Conservation (phyloP, 64 coral and sea anemone genomes). For the Stichodactyla mertensii region DNA sequence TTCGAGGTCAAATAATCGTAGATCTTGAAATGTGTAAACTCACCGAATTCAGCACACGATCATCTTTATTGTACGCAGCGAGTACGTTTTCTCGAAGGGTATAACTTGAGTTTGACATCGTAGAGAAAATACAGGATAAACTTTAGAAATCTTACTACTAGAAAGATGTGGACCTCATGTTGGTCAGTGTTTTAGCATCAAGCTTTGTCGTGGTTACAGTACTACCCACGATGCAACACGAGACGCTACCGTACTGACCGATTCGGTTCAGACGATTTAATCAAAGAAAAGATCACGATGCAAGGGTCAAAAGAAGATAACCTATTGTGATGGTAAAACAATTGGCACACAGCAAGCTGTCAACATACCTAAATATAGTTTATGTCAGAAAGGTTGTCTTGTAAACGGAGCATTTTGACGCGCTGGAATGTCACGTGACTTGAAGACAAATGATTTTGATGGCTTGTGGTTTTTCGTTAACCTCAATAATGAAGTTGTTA, state of each 20-base stretch:
- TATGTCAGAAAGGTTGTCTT: background rate
- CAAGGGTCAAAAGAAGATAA: slow-evolving; percentile 3
- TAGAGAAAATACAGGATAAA: background rate
- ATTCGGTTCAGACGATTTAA: background rate
- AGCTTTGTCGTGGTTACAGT: background rate
- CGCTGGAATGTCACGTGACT: background rate
- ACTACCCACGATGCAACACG: background rate
- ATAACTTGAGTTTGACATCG: slow-evolving; percentile 12
- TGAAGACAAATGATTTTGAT: background rate
- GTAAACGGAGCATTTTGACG: background rate
- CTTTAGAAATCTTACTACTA: background rate
- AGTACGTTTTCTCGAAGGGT: background rate
- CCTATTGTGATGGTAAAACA: background rate
- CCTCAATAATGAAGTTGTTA: background rate
- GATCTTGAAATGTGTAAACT: background rate
- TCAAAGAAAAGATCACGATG: background rate
- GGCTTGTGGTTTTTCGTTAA: no score
- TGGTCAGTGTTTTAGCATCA: background rate
- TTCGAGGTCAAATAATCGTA: background rate
- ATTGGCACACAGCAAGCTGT: background rate
- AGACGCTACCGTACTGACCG: background rate
- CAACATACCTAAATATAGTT: background rate
- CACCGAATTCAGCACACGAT: background rate
- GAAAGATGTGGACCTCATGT: background rate
- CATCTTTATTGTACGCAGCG: background rate